These are phyloP conservation scores for Phodopus roborovskii DNA, from an alignment of 2,113 vertebrate species.

Conservation along the genomic window DNA sequence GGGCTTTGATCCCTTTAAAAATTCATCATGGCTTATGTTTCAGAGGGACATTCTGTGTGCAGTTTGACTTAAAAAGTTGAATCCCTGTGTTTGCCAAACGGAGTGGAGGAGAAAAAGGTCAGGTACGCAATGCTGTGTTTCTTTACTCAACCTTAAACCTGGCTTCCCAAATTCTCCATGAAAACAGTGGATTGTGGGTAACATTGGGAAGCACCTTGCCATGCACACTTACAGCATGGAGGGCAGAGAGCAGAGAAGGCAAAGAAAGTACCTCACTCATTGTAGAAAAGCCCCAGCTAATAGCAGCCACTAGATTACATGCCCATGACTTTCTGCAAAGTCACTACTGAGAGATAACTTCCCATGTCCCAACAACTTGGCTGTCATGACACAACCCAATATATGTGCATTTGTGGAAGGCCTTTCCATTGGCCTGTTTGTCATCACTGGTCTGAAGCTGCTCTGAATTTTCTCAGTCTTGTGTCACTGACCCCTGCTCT, in stretches of 20 bases:
- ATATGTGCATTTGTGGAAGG: background rate
- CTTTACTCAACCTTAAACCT: slow-evolving; percentile 8
- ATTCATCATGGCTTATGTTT: background rate
- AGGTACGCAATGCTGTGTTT: background rate
- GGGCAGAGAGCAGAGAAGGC: background rate
- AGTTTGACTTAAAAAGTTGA: slow-evolving; percentile 50
- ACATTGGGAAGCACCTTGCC: background rate
- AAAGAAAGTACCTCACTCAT: background rate
- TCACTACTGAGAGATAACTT: background rate
- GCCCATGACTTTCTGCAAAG: background rate
- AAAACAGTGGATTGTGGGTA: background rate
- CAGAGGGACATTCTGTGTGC: background rate
- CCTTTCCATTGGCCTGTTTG: background rate
- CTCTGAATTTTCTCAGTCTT: slow-evolving; percentile 13
- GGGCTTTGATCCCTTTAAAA: slow-evolving; percentile 44
- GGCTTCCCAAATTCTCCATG: background rate
- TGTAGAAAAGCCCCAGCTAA: background rate
- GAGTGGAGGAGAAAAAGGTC: slow-evolving; percentile 13
- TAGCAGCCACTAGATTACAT: background rate
- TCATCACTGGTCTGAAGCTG: background rate
- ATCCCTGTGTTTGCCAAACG: background rate
- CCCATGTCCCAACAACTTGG: background rate
- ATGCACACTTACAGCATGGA: background rate
- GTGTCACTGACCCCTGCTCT: background rate
- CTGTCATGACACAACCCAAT: background rate